These are phyloP conservation scores for Macrocentrus cingulum DNA, from an alignment of 1,140 invertebrate genomes.

Conservation along the genomic window DNA sequence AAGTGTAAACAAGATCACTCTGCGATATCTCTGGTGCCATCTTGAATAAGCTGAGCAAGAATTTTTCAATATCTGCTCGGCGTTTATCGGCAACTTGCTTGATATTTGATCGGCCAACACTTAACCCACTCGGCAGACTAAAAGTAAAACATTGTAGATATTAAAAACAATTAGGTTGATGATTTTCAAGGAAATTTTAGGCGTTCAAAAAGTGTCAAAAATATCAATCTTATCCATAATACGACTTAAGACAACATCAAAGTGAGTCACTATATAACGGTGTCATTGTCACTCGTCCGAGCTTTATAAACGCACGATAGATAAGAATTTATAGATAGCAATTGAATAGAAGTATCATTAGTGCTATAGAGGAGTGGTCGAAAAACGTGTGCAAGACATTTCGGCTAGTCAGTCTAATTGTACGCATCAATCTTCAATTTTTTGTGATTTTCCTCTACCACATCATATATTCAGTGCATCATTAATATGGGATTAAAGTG, in stretches of 20 bases:
- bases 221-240: too few relatives aligned
- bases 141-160: constrained; percentile 41
- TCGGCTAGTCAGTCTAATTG: too few relatives aligned
- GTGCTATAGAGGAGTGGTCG: neutral
- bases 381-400: neutral
- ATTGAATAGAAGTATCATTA: constrained; percentile 1
- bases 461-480: too few relatives aligned
- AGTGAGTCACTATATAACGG: too few relatives aligned
- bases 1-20: constrained; percentile 95
- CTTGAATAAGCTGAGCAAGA: constrained; percentile 82
- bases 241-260: too few relatives aligned
- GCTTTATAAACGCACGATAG: neutral
- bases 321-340: constrained; percentile 12
- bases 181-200: neutral
- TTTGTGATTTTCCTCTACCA: too few relatives aligned
- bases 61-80: constrained; percentile 81
- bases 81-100: constrained; percentile 92
- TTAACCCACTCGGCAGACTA: constrained; percentile 75
- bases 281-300: too few relatives aligned
- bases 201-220: too few relatives aligned
- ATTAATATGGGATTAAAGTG: constrained; percentile 48
- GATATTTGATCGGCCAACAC: constrained; percentile 89
- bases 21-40: constrained; percentile 92
- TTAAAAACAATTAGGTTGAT: neutral
- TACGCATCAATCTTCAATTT: too few relatives aligned